Percentiles rank a stretch among this genome's conserved stretches.
Conservation (phyloP, 2,113 vertebrate genomes). For the Caloenas nicobarica region DNA sequence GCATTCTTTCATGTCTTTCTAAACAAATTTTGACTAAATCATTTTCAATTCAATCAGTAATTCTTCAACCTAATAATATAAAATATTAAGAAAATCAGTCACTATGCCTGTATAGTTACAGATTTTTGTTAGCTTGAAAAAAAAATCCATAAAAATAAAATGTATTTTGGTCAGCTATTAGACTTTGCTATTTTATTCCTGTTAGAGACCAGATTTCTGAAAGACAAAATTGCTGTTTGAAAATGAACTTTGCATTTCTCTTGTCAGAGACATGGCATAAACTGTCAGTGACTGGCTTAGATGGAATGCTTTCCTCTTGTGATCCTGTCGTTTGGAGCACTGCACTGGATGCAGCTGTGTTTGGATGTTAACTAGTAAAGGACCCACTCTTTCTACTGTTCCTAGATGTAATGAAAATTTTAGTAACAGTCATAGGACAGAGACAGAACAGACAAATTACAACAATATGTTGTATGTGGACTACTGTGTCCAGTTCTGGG, state of each 20-base stretch:
- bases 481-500: neutral
- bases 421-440: neutral
- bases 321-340: neutral
- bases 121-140: neutral
- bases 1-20: neutral
- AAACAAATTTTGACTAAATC: neutral
- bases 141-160: neutral
- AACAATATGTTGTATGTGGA: neutral
- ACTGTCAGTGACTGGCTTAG: neutral
- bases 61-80: neutral
- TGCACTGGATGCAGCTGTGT: neutral
- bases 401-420: neutral
- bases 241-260: neutral
- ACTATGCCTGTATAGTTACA: neutral
- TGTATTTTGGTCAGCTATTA: neutral
- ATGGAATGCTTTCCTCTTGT: neutral
- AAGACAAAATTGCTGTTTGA: neutral
- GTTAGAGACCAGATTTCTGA: neutral
- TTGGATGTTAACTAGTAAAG: neutral
- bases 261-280: neutral
- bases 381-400: neutral
- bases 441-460: neutral
- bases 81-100: neutral
- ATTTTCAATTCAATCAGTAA: slow-evolving; percentile 11
- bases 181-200: neutral